A percentile compares a stretch with the other conserved stretches of the same genome.
Evolutionary conservation across 2,888 invertebrate genomes (phyloP).

Genomic region (Taphrorychus bicolor): DNA sequence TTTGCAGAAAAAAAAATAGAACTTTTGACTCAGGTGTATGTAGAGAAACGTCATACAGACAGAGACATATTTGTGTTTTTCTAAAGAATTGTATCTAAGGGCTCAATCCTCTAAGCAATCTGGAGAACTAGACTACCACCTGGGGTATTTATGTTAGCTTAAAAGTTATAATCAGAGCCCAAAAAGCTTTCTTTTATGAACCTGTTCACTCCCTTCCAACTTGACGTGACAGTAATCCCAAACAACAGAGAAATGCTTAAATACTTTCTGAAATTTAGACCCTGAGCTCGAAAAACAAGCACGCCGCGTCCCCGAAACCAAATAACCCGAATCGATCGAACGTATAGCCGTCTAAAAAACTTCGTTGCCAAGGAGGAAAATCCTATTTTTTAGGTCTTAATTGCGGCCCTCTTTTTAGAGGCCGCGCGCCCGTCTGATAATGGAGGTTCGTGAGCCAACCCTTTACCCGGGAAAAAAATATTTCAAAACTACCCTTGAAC

Average conservation of each 20-base stretch:
- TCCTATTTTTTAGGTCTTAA: conserved; percentile 5
- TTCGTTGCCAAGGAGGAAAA: conserved; percentile 5
- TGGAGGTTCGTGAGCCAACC: not conserved
- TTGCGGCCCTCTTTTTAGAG: conserved; percentile 2
- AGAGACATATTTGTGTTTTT: no score
- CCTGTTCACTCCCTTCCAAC: no score
- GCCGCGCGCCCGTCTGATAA: not conserved
- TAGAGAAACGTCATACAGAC: no score
- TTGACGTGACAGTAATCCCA: not conserved
- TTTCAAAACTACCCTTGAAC: not conserved
- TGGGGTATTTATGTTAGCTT: no score
- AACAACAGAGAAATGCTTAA: not conserved
- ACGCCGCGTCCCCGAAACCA: conserved; percentile 3
- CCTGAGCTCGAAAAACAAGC: not conserved
- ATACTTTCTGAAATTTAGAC: not conserved
- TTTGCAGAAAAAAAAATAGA: no score
- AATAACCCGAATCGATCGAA: conserved; percentile 5
- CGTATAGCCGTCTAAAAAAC: conserved; percentile 2
- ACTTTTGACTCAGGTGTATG: no score
- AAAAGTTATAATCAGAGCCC: no score
- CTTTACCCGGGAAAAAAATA: not conserved
- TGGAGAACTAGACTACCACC: no score
- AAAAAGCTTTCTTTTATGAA: no score
- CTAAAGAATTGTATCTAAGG: no score
- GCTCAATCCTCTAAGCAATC: no score